phyloP scores from a whole-genome alignment of 2,797 vertebrate genomes.

The Sebastes kiyomatsui region DNA sequence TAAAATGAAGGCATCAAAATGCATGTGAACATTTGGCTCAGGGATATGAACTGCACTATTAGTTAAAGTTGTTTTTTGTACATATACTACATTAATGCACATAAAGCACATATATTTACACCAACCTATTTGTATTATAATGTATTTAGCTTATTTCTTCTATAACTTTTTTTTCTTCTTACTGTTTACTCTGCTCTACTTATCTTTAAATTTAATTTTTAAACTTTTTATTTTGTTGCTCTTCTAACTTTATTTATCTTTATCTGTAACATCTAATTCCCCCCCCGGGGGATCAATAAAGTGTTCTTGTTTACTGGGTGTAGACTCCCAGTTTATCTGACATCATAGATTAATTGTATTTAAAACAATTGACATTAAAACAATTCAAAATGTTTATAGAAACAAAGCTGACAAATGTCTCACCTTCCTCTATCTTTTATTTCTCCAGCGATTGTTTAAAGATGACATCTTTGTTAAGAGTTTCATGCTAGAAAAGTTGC shows the following conservation, averaged over 20 bases:
- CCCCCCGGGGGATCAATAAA: too few relatives aligned
- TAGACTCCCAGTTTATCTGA: not conserved
- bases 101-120: not conserved
- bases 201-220: not conserved
- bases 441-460: constrained; percentile 20
- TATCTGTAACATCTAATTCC: not conserved
- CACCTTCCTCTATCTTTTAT: not conserved
- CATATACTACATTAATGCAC: not conserved
- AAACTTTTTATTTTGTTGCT: too few relatives aligned
- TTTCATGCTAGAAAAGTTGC: constrained; percentile 27
- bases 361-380: not conserved
- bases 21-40: not conserved
- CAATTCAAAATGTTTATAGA: not conserved
- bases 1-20: not conserved
- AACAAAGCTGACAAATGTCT: not conserved
- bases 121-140: not conserved
- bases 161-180: not conserved
- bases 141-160: not conserved
- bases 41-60: not conserved
- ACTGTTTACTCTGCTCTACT: not conserved
- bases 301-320: not conserved
- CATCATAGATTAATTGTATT: not conserved
- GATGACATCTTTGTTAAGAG: constrained; percentile 45
- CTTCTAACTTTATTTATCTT: not conserved
- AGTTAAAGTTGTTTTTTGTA: too few relatives aligned